phyloP scores from a whole-genome alignment of 37 sponge, comb jelly and placozoan genomes.

The Theonella swinhoei region DNA sequence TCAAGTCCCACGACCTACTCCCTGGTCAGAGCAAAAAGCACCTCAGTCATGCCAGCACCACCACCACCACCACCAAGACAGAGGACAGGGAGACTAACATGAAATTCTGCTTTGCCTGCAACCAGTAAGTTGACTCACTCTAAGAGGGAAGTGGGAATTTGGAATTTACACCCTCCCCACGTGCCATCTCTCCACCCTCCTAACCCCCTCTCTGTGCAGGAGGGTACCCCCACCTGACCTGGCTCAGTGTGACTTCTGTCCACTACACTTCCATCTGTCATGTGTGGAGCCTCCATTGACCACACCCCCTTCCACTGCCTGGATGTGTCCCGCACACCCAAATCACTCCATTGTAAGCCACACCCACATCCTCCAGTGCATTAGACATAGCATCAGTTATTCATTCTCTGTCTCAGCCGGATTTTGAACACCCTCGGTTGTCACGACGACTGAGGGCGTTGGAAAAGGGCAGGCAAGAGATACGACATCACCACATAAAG shows the following conservation, averaged over 20 bases:
- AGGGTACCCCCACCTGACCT: background rate
- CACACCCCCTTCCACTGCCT: constrained; percentile 64
- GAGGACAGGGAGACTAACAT: background rate
- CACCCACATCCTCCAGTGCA: background rate
- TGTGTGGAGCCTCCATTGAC: constrained; percentile 91
- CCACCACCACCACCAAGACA: constrained; percentile 4
- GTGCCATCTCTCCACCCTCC: constrained; percentile 7
- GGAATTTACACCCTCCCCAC: background rate
- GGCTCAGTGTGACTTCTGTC: constrained; percentile 87
- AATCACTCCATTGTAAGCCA: constrained; percentile 68
- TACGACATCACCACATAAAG: constrained; percentile 55
- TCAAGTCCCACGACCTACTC: constrained; percentile 33
- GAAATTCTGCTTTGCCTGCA: constrained; percentile 56
- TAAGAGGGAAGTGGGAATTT: too few relatives aligned
- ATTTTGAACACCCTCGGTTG: constrained; percentile 62
- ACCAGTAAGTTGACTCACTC: constrained; percentile 26
- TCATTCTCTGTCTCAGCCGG: constrained; percentile 29
- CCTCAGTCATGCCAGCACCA: background rate
- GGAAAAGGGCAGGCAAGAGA: constrained; percentile 32
- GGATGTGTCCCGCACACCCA: constrained; percentile 95
- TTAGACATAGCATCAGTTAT: background rate
- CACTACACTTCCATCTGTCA: constrained; percentile 87
- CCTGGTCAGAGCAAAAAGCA: constrained; percentile 25
- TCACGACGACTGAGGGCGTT: constrained; percentile 56
- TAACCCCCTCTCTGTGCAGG: constrained; percentile 34